Base-by-base conservation (phyloP, 2,113 vertebrate genomes). In the Glareola pratincola region DNA sequence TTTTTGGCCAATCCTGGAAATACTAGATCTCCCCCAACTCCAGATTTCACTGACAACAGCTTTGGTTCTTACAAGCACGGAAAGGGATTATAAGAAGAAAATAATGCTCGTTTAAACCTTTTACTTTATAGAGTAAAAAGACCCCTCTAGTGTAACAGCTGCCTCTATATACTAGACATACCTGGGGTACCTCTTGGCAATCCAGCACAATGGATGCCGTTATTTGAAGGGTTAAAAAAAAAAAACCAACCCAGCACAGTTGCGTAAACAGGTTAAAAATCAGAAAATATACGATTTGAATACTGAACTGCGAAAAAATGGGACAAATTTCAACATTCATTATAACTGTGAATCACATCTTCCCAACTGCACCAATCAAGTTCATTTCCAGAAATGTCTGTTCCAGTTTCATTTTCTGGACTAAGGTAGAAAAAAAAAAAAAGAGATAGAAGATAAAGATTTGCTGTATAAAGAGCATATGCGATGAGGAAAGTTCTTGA, bases 361-460 rank as follows among this genome's bases (percentile, higher is more conserved):
- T 95, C 91, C 73, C 78, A 88, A 96, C 82, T 64, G 96, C 96
- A 93, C 92, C 90, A 96, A 96, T 96, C 96, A 94, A 96, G 89
- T 97, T 96, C 76, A 96, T 97, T 97, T 97, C 95, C 96, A 97
- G 95, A 94, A 98, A 97, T 95, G 96, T 93, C 92, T 98, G 85
- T 95, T 98, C 95, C 94, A 95, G 97, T 98, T 98, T 98, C 97
- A 96, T 97, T 98, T 98, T 97, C 97, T 94, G 95, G 95, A 96
- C 95, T 95, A 95, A 92, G 94, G 71, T 34, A 63, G 68, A 18
- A 26, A 10, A 32, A 26, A 17, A 68, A 53, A 79, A 66, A 71
- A 59, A 81, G 88, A 88, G 88, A 88, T 32, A 85, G 94, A 96
- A 88, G 63, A 95, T 84, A 93, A 91, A 94, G 84, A 90, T 95